Percentiles rank a stretch among this genome's conserved stretches.
phyloP scores from a whole-genome alignment of 2,888 invertebrate species.

The Proisotoma minuta region DNA sequence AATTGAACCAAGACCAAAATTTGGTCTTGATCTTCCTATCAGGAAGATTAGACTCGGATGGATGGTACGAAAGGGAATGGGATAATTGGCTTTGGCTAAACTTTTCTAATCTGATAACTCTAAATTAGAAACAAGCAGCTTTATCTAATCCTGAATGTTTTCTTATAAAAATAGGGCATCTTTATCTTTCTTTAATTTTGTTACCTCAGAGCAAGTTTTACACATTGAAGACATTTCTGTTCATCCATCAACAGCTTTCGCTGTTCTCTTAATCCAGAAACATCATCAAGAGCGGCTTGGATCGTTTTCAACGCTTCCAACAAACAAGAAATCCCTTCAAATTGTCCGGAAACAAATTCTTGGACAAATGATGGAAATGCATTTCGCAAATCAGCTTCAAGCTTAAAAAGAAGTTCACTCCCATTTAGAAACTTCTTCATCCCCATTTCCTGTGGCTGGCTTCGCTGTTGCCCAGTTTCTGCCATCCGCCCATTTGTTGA shows the following conservation, averaged over 20 bases:
- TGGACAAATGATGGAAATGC: constrained; percentile 90
- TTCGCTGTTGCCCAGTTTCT: constrained; percentile 10
- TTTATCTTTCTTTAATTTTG: neutral
- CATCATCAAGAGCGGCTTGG: constrained; percentile 69
- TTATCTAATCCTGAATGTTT: neutral
- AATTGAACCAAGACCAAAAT: too few species aligned
- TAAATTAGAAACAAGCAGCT: neutral
- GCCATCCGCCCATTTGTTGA: constrained; percentile 51
- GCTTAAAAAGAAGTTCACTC: constrained; percentile 78
- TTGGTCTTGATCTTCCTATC: too few species aligned
- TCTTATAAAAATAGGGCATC: neutral
- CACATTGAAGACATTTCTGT: constrained; percentile 44
- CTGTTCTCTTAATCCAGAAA: constrained; percentile 43
- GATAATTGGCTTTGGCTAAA: neutral
- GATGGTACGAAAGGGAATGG: too few species aligned
- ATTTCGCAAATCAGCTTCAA: constrained; percentile 76
- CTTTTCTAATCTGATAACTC: constrained; percentile 13
- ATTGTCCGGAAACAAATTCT: constrained; percentile 81
- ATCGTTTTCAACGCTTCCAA: constrained; percentile 80
- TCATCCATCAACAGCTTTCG: constrained; percentile 45
- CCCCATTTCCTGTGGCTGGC: constrained; percentile 68
- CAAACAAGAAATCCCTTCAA: constrained; percentile 78
- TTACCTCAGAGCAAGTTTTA: constrained; percentile 38
- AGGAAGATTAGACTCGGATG: too few species aligned
- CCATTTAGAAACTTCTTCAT: constrained; percentile 79